Base-by-base conservation (phyloP, 2,797 vertebrate genomes). In the Hyperoplus immaculatus region DNA sequence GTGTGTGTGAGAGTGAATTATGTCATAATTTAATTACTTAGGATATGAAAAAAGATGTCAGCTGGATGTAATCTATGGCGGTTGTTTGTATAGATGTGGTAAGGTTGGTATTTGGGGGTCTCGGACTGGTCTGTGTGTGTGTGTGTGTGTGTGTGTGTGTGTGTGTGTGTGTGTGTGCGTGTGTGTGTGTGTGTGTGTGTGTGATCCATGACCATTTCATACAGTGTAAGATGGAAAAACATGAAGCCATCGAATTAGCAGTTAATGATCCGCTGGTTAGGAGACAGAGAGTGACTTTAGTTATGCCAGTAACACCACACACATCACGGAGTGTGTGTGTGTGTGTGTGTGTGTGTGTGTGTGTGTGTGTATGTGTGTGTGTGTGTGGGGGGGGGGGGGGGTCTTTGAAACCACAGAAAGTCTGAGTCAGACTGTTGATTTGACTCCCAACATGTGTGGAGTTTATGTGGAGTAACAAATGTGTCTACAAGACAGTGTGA, bases 171-270 rank as follows among this genome's bases (percentile, higher is more conserved):
- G 36, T 54, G 29, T 61, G 63, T 38, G 53, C 84, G 75, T 53
- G 68, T 21, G 38, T 53, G 49, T 75, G 72, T 45, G 38, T 38
- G 18, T 1, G 36, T 51, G 29, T 61, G 63, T 38, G 53, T 85
- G 75, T 53, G 68, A 75, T 76, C 77, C 63, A 62, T 8, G 54
- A 78, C 49, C 69, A 62, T 63, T 39, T 57, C 50, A 13, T 18
- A 61, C 51, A 45, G 59, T 77, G 50, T 62, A 63, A 83, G 80
- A 72, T 83, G 89, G 90, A 93, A 92, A 29, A 91, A 83, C 85
- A 81, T 81, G 75, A 86, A 77, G 43, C 78, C 12, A 72, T 45
- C 56, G 66, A 87, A 89, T 87, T 86, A 81, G 71, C 72, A 63
- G 77, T 84, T 87, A 88, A 88, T 80, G 67, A 60, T 69, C 69